A percentile compares a stretch with the other conserved stretches of the same genome.
Evolutionary conservation across 2,797 vertebrate species (phyloP).

Genomic region (Pseudomugil tenellus): DNA sequence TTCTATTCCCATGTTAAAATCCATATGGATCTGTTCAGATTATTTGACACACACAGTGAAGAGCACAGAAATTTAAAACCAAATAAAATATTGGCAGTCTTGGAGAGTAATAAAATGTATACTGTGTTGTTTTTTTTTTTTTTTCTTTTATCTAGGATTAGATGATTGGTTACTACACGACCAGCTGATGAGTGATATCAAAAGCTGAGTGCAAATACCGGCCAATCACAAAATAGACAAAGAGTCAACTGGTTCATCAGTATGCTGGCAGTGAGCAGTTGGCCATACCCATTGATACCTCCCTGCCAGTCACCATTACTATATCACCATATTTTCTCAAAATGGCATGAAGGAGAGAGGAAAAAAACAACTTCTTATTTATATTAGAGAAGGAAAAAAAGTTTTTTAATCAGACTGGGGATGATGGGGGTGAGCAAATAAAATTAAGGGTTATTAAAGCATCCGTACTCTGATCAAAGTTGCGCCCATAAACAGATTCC

Average conservation of each 20-base stretch:
- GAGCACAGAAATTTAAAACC: not conserved
- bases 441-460: conserved; percentile 87
- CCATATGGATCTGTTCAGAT: too few relatives aligned
- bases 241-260: conserved; percentile 58
- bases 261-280: conserved; percentile 61
- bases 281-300: conserved; percentile 68
- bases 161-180: conserved; percentile 21
- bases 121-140: conserved; percentile 10
- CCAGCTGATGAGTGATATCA: conserved; percentile 45
- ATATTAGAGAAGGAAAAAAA: conserved; percentile 77
- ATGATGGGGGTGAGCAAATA: conserved; percentile 84
- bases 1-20: too few relatives aligned
- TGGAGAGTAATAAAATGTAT: not conserved
- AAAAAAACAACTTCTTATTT: conserved; percentile 74
- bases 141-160: conserved; percentile 23
- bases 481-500: conserved; percentile 85
- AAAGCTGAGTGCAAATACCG: conserved; percentile 18
- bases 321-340: conserved; percentile 66
- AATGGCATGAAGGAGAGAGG: conserved; percentile 67
- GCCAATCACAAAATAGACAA: conserved; percentile 50
- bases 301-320: conserved; percentile 81
- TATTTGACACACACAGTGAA: too few relatives aligned
- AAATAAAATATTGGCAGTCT: not conserved
- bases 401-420: conserved; percentile 83
- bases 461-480: conserved; percentile 85